Conservation (phyloP, 1,140 invertebrate genomes). For the Drosophila parabipectinata region DNA sequence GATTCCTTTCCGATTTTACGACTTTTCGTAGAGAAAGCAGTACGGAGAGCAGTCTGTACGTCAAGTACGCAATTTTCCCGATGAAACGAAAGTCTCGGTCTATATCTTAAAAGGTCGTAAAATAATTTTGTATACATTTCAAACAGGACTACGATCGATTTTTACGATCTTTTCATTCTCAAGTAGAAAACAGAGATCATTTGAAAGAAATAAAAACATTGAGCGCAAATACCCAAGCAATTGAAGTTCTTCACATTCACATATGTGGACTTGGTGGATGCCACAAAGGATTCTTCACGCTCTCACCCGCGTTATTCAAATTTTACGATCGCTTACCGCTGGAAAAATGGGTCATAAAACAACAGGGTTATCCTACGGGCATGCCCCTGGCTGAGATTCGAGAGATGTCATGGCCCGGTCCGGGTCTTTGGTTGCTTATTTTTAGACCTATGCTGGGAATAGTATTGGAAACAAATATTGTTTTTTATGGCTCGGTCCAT, state of each 20-base stretch:
- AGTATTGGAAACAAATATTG: slow-evolving; percentile 80
- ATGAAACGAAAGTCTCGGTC: slow-evolving; percentile 62
- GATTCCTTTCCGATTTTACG: slow-evolving; percentile 55
- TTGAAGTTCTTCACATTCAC: slow-evolving; percentile 53
- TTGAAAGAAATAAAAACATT: slow-evolving; percentile 81
- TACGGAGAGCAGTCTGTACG: slow-evolving; percentile 26
- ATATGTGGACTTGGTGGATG: slow-evolving; percentile 50
- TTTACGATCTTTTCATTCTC: slow-evolving; percentile 65
- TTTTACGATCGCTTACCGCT: slow-evolving; percentile 79
- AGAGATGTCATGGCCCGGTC: slow-evolving; percentile 11
- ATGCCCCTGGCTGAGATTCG: slow-evolving; percentile 10
- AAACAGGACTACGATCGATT: slow-evolving; percentile 70
- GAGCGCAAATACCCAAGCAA: slow-evolving; percentile 51
- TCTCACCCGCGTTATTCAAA: slow-evolving; percentile 62
- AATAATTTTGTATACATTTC: slow-evolving; percentile 76
- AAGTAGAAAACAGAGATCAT: slow-evolving; percentile 79
- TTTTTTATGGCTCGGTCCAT: slow-evolving; percentile 60
- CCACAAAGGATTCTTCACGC: slow-evolving; percentile 79
- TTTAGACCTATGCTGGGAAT: slow-evolving; percentile 77
- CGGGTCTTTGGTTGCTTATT: slow-evolving; percentile 66
- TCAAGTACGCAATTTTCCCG: slow-evolving; percentile 70
- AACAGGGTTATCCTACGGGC: slow-evolving; percentile 70
- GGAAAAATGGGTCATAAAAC: slow-evolving; percentile 78
- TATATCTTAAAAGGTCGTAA: slow-evolving; percentile 74
- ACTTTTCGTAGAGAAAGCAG: slow-evolving; percentile 58